phyloP scores from a whole-genome alignment of 2,888 invertebrate species.

The Rambutsinella grinnellia region DNA sequence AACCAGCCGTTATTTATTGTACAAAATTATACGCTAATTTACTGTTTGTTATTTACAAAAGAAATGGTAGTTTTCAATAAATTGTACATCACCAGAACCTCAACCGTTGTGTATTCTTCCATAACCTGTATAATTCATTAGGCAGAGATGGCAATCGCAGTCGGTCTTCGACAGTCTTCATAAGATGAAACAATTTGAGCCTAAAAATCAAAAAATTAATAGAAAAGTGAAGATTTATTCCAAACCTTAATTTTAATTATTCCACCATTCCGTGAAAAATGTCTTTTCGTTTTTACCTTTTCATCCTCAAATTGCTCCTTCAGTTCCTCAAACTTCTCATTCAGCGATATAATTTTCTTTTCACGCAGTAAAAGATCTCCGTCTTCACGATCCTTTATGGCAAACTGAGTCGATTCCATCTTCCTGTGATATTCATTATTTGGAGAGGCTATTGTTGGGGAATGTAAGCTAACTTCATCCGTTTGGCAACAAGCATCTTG shows the following conservation, averaged over 20 bases:
- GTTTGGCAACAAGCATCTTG: constrained; percentile 37
- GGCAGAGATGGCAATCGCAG: constrained; percentile 55
- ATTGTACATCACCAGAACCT: too few species aligned
- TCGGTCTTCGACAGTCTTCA: constrained; percentile 55
- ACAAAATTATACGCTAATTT: too few species aligned
- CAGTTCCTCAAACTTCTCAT: constrained; percentile 28
- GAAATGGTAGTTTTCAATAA: too few species aligned
- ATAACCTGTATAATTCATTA: constrained; percentile 50
- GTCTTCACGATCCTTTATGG: constrained; percentile 34
- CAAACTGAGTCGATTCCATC: constrained; percentile 38
- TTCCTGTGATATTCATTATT: constrained; percentile 19
- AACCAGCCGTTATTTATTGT: too few species aligned
- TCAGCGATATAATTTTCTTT: constrained; percentile 24
- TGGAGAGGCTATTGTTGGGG: background rate
- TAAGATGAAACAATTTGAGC: constrained; percentile 49
- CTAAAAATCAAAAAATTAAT: constrained; percentile 16
- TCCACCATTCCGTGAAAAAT: background rate
- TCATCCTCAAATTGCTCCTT: constrained; percentile 34
- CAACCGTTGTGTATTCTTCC: constrained; percentile 59
- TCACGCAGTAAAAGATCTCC: constrained; percentile 32
- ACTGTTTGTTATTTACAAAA: too few species aligned
- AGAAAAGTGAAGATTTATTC: background rate
- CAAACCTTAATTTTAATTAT: background rate
- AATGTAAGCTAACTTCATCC: background rate
- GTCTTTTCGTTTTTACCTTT: constrained; percentile 39